Conservation (phyloP, 1,140 invertebrate genomes). For the Drosophila fuyamai region DNA sequence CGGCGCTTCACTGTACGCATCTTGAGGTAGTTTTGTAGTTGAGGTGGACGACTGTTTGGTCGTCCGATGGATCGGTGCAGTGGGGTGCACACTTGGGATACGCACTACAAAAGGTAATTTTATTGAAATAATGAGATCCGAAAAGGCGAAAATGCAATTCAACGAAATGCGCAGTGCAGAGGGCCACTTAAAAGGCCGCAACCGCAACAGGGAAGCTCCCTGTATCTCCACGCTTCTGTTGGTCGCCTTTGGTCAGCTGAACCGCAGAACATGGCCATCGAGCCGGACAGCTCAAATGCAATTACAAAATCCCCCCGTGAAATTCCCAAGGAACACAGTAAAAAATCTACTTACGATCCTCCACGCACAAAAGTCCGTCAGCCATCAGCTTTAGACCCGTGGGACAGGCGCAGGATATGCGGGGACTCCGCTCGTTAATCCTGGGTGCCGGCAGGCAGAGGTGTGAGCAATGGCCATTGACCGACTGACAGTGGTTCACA, state of each 20-base stretch:
- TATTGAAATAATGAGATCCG: constrained; percentile 18
- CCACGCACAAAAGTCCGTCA: constrained; percentile 94
- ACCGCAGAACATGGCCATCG: constrained; percentile 89
- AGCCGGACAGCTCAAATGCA: constrained; percentile 94
- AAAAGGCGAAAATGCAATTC: constrained; percentile 30
- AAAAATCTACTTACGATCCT: constrained; percentile 90
- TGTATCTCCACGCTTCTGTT: neutral
- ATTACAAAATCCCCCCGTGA: constrained; percentile 90
- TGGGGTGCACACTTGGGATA: constrained; percentile 5
- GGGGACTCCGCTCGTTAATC: constrained; percentile 90
- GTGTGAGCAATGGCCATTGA: constrained; percentile 96
- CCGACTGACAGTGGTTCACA: constrained; percentile 95
- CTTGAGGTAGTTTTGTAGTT: constrained; percentile 51
- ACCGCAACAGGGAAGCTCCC: constrained; percentile 91
- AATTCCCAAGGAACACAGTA: constrained; percentile 76
- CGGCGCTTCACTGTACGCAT: constrained; percentile 36
- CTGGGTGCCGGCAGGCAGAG: constrained; percentile 94
- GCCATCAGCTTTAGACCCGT: constrained; percentile 90
- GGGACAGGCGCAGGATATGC: constrained; percentile 94
- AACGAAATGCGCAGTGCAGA: constrained; percentile 40
- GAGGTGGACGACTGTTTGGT: neutral
- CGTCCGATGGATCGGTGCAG: constrained; percentile 2
- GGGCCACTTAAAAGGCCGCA: constrained; percentile 45
- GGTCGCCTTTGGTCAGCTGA: neutral
- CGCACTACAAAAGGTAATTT: constrained; percentile 29